A percentile compares a stretch with the other conserved stretches of the same genome.
phyloP scores from a whole-genome alignment of 1,140 invertebrate species.

The Ganaspis sp. region DNA sequence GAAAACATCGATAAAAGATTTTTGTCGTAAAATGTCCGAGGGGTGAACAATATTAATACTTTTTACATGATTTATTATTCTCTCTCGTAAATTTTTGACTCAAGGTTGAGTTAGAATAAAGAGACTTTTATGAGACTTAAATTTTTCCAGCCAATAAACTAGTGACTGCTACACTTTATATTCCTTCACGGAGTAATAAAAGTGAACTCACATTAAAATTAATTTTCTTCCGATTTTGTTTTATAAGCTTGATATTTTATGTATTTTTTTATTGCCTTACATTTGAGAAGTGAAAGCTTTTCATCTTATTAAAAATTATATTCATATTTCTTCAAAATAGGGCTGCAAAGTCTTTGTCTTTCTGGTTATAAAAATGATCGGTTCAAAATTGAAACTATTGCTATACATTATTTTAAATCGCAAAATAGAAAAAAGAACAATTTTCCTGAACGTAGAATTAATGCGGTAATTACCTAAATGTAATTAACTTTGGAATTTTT shows the following conservation, averaged over 20 bases:
- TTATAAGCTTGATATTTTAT: neutral
- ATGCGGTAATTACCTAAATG: too few species aligned
- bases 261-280: constrained; percentile 1
- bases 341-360: too few species aligned
- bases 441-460: too few species aligned
- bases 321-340: too few species aligned
- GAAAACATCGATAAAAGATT: neutral
- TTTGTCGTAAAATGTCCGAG: neutral
- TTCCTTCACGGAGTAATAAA: constrained; percentile 1
- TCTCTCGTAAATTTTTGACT: neutral
- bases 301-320: neutral
- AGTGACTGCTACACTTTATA: neutral
- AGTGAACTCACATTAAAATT: neutral
- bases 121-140: neutral
- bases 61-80: neutral
- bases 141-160: constrained; percentile 10
- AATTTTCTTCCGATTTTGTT: neutral
- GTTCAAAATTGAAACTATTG: too few species aligned
- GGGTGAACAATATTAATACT: neutral
- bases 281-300: neutral
- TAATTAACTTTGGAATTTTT: too few species aligned
- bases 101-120: constrained; percentile 1
- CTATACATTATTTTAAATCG: too few species aligned
- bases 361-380: too few species aligned
- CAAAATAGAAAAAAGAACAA: too few species aligned